Conservation (phyloP, 2,113 vertebrate species). For the Halcyon senegalensis region DNA sequence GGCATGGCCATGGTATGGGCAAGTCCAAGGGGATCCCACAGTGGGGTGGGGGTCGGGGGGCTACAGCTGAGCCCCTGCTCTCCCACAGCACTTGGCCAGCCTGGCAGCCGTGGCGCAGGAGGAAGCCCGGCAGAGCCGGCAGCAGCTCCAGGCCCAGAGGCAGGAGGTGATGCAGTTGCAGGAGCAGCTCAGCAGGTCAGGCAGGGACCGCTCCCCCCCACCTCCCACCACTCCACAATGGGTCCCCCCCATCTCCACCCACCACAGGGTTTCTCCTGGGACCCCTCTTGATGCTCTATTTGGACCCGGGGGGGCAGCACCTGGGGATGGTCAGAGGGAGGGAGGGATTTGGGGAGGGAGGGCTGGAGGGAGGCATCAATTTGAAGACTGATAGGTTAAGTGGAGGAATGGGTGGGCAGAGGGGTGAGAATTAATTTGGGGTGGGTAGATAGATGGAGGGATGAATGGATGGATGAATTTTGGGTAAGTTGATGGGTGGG, state of each 20-base stretch:
- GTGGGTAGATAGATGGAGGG: not conserved
- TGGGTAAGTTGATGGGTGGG: not conserved
- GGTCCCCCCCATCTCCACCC: not conserved
- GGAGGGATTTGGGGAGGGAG: not conserved
- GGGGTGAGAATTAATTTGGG: not conserved
- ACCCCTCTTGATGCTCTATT: not conserved
- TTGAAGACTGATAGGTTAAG: not conserved
- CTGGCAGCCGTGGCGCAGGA: not conserved
- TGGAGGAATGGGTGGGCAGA: not conserved
- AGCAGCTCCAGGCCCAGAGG: slow-evolving; percentile 38
- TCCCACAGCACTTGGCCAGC: slow-evolving; percentile 34
- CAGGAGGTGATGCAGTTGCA: slow-evolving; percentile 32
- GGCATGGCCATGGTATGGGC: slow-evolving; percentile 38
- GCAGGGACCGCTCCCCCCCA: not conserved
- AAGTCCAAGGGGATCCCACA: not conserved
- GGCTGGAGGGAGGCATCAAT: not conserved
- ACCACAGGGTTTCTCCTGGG: not conserved
- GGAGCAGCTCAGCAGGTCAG: slow-evolving; percentile 72
- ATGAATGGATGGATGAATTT: not conserved
- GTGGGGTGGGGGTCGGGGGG: accelerated
- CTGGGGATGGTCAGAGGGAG: not conserved
- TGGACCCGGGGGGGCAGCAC: not conserved
- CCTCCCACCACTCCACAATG: not conserved
- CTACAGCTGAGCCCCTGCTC: not conserved
- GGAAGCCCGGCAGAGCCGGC: slow-evolving; percentile 18